Conservation (phyloP, 2,797 vertebrate genomes). For the Rhinoraja longicauda region DNA sequence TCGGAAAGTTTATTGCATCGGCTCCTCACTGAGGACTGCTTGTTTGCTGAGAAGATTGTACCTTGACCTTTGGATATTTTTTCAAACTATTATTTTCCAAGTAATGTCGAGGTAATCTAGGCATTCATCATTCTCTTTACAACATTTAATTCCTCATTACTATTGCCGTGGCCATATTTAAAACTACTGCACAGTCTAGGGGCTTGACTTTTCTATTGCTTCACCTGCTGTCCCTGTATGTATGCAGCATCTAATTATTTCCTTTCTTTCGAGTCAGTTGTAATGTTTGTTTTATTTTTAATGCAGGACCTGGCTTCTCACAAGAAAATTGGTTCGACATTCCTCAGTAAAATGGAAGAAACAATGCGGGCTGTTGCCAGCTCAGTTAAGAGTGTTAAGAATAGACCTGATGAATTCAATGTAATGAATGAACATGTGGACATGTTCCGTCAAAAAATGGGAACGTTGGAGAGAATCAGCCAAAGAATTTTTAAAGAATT, state of each 20-base stretch:
- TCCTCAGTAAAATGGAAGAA: slow-evolving; percentile 84
- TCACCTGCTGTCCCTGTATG: background rate
- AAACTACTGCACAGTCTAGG: no score
- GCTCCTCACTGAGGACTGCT: no score
- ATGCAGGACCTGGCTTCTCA: slow-evolving; percentile 75
- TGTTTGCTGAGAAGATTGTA: no score
- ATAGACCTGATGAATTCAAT: slow-evolving; percentile 74
- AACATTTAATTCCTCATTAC: no score
- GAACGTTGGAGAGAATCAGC: slow-evolving; percentile 79
- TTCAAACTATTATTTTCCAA: no score
- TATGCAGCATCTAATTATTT: background rate
- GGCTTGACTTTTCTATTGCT: background rate
- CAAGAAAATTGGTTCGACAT: slow-evolving; percentile 80
- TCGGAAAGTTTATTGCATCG: background rate
- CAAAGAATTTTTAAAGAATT: slow-evolving; percentile 87
- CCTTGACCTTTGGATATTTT: no score
- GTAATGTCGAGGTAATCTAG: no score
- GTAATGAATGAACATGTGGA: slow-evolving; percentile 79
- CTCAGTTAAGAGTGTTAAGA: slow-evolving; percentile 73
- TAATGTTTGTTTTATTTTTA: background rate
- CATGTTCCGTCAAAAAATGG: slow-evolving; percentile 78
- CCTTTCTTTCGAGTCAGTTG: background rate
- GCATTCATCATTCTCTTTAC: no score
- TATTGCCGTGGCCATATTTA: background rate
- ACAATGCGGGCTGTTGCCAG: slow-evolving; percentile 78